Base-by-base conservation (phyloP, 2,113 vertebrate species). In the Sinocyclocheilus rhinocerous region DNA sequence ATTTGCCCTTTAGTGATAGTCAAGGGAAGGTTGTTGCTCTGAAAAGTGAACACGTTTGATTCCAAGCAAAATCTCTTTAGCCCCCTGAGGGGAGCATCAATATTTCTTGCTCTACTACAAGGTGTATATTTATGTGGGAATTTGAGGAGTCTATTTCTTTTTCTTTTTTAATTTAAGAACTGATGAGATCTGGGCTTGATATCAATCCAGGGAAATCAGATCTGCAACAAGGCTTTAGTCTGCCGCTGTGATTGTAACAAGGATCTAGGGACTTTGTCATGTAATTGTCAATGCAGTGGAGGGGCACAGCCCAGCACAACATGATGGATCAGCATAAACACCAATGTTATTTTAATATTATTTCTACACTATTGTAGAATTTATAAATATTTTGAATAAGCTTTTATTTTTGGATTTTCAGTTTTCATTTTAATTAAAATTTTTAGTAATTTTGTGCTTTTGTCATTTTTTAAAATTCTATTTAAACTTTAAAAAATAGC, bases 1-100 rank as follows among this genome's bases (percentile, higher is more conserved):
- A 61, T 50, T n/a, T 85, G 83, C 73, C 24, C 48, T 79, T 85
- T 69, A 36, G n/a, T 77, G 48, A 77, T 33, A 52, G 50, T 33
- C 72, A 70, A 33, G 36, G 39, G 61, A 70, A 55, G 10, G 42
- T 7, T 69, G 80, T 42, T 59, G 73, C 45, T 77, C 73, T 78
- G 33, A 67, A 70, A 70, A 83, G 55, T 50, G 39, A 59, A 84
- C 39, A 18, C 2, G 26, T 83, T 57, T 59, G 61, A 83, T 57
- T 29, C 61, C 4, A 75, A 36, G 22, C 33, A 20, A 83, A 69
- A 65, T 65, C 36, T 42, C 9, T 52, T 55, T 39, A 86, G 26
- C 42, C n/a, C 18, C 70, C 29, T 4, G 26, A 55, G 26, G 52
- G 36, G 33, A 16, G 29, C 20, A 26, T 39, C 84, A 39, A 78